These are phyloP conservation scores for Grus americana DNA, from an alignment of 2,113 vertebrate species.

Conservation along the genomic window DNA sequence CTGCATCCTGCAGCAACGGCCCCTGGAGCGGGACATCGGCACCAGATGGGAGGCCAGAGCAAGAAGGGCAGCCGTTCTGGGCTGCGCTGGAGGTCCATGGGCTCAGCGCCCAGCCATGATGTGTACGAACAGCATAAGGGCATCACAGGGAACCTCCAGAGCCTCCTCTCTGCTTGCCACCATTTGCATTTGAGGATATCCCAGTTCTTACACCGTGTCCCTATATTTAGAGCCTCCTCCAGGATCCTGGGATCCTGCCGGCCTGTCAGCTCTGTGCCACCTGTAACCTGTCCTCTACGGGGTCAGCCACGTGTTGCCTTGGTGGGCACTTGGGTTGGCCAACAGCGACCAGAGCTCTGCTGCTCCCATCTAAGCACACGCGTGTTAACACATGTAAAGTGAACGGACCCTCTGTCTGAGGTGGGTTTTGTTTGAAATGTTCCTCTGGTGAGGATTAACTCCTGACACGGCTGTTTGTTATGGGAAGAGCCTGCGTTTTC, in stretches of 20 bases:
- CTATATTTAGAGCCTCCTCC: background rate
- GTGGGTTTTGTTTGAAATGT: background rate
- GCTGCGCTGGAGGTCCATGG: rapidly evolving
- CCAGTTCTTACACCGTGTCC: background rate
- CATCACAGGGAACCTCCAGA: background rate
- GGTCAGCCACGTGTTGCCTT: background rate
- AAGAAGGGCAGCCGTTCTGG: rapidly evolving
- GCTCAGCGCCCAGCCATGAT: background rate
- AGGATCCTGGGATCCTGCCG: background rate
- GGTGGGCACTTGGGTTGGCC: background rate
- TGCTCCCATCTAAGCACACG: background rate
- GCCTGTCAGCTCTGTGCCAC: background rate
- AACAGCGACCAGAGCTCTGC: background rate
- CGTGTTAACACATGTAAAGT: background rate
- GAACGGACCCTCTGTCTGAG: background rate
- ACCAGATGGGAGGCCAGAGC: background rate
- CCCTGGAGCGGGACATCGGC: background rate
- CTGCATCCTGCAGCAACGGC: background rate
- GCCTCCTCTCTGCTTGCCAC: background rate
- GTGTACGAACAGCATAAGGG: rapidly evolving
- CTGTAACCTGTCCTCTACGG: rapidly evolving
- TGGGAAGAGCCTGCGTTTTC: background rate
- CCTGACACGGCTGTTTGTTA: background rate
- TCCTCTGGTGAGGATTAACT: background rate
- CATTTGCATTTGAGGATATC: background rate